Base-by-base conservation (phyloP, 2,888 invertebrate genomes). In the Drosophila peninsularis region DNA sequence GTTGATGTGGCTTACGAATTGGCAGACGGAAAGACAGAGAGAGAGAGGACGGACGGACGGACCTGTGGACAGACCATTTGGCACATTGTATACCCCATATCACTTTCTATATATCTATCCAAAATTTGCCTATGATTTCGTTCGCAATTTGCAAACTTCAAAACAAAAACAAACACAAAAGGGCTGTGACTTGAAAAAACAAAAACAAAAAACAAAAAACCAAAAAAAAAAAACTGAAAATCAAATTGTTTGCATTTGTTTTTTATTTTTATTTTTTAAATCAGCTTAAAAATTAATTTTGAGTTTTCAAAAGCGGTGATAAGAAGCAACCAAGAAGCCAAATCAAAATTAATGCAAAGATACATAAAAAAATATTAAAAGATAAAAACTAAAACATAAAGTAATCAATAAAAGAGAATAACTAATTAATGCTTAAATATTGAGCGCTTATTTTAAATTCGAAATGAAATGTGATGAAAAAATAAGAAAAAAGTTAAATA, bases 281-380 rank as follows among this genome's bases (percentile, higher is more conserved):
- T 61, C 57, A 68, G 30, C 24, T 67, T 36, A 39, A 53, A 74
- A 52, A 75, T 62, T 53, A 74, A 64, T 75, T 66, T 68, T 65
- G 70, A 11, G 41, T 88, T 83, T 78, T 49, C 49, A 78, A 81
- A 81, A 80, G 84, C 84, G 82, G 82, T 82, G 88, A 87, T 83
- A 87, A 77, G 57, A 62, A 75, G 77, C 75, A 78, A 89, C 70
- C 71, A 72, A 73, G 68, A 88, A 84, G 87, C 84, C 80, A 90
- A 87, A 87, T 89, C 89, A 89, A 88, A 89, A 88, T 80, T 83
- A 87, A 80, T 70, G 75, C 75, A 75, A 78, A 69, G 63, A 69
- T 62, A 66, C 62, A 69, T 61, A 57, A 73, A 21, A 62, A 42
- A 58, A 44, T 63, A 30, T 0, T 11, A 54, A 71, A 50, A 57